Percentiles rank a stretch among this genome's conserved stretches.
These are phyloP conservation scores for Capreolus pygargus DNA, from an alignment of 2,113 vertebrate genomes.

Conservation along the genomic window DNA sequence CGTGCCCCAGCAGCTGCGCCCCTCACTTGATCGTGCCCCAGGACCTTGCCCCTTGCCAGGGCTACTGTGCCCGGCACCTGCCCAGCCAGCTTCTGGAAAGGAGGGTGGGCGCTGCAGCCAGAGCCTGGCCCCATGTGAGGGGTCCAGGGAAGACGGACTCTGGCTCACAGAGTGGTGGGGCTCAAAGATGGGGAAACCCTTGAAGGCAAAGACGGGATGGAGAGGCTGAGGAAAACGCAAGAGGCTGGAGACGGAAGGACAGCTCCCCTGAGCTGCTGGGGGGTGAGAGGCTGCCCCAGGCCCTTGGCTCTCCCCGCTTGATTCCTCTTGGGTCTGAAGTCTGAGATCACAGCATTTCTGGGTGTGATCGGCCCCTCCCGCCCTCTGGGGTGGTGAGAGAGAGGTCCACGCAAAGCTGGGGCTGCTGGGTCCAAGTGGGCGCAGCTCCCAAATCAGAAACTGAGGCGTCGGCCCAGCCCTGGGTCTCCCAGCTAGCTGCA, in stretches of 20 bases:
- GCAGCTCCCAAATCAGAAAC: not conserved
- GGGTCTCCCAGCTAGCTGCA: not conserved
- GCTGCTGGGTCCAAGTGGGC: not conserved
- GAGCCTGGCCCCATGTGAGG: not conserved
- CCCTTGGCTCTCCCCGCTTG: not conserved
- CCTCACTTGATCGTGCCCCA: not conserved
- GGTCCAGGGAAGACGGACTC: not conserved
- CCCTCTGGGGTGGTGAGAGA: not conserved
- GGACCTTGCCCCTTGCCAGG: not conserved
- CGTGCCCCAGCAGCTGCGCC: not conserved
- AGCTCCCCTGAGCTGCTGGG: not conserved
- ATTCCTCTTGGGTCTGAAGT: not conserved
- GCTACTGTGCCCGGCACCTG: not conserved
- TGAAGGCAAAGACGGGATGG: not conserved
- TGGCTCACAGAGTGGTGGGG: not conserved
- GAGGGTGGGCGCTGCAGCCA: not conserved
- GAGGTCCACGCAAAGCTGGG: not conserved
- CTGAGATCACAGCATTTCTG: conserved; percentile 12
- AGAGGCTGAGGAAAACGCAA: not conserved
- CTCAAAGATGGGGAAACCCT: not conserved
- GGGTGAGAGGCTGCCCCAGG: not conserved
- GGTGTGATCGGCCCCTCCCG: not conserved
- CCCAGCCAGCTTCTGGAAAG: not conserved
- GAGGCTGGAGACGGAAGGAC: not conserved
- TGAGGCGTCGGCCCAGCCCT: not conserved